phyloP scores from a whole-genome alignment of 2,888 invertebrate species.

The Trichacis sp. region DNA sequence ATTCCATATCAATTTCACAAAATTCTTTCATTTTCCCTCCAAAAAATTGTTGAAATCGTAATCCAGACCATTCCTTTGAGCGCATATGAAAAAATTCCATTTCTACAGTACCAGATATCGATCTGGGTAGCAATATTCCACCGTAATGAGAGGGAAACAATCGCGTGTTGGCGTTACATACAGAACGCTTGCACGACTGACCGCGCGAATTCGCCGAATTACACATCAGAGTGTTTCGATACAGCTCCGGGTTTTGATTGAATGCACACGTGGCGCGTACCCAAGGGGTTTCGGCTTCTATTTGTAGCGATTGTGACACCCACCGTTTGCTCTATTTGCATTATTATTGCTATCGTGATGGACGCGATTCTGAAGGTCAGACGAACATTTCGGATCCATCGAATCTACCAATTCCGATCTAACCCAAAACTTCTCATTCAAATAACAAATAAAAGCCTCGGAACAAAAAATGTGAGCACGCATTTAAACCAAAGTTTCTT shows the following conservation, averaged over 20 bases:
- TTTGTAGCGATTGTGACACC: conserved; percentile 25
- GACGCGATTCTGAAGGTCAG: conserved; percentile 13
- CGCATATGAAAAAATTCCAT: too few relatives aligned
- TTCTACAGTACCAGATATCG: too few relatives aligned
- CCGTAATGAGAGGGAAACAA: neutral
- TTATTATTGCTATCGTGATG: conserved; percentile 21
- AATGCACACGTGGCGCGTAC: conserved; percentile 19
- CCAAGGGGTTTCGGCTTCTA: conserved; percentile 22
- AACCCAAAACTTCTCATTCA: too few relatives aligned
- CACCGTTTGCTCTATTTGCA: conserved; percentile 18
- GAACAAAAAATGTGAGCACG: too few relatives aligned
- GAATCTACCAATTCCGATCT: neutral
- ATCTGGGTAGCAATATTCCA: neutral
- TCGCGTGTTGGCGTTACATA: neutral
- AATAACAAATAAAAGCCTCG: too few relatives aligned
- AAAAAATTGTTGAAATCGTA: too few relatives aligned
- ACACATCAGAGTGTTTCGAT: conserved; percentile 42
- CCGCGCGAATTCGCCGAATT: conserved; percentile 19
- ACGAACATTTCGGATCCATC: conserved; percentile 11
- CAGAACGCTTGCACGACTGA: neutral
- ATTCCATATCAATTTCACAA: too few relatives aligned
- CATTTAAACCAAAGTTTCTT: too few relatives aligned
- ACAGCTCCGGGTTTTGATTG: conserved; percentile 48
- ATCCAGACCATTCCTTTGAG: too few relatives aligned
- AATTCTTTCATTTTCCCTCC: too few relatives aligned